Base-by-base conservation (phyloP, 2,797 vertebrate species). In the Amazona finschi region DNA sequence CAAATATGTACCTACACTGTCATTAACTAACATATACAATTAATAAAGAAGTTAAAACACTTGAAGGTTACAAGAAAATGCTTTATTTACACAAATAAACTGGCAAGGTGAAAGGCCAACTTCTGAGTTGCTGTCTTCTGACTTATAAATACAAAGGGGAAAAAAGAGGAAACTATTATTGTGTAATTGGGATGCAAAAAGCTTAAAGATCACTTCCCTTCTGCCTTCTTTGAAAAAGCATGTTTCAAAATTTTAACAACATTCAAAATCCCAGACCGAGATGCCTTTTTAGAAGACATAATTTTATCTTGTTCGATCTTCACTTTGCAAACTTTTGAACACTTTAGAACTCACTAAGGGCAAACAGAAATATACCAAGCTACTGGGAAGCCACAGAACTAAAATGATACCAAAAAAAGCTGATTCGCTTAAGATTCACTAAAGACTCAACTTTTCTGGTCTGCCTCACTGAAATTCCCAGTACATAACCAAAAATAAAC, bases 401-500 rank as follows among this genome's bases (percentile, higher is more conserved):
- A 87, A 85, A 90, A 65, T 1, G 8, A 0, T 77, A 75, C 27
- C 52, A 83, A 77, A 92, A 89, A 85, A 76, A 84, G 46, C 44
- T 58, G 24, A n/a, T 67, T 21, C 49, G 1, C 70, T 55, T 70
- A 44, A 92, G 78, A 92, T 38, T 47, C 36, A 65, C 84, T 75
- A 19, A 89, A 87, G 39, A 89, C 11, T 81, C 44, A 65, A 88
- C 44, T 85, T 44, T 31, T 64, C 57, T 18, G 58, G 21, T 60
- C 57, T 0, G 0, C 30, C 43, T 72, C 39, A 65, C 19, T 55
- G 36, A 75, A 95, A 85, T 61, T 85, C 80, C 65, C 69, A 87
- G 66, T 65, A 77, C 13, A 8, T 36, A 90, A 93, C 38, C n/a
- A 87, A 94, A 94, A 93, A 78, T 41, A 94, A 86, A 87, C 47